Base-by-base conservation (phyloP, 2,113 vertebrate species). In the Nestor notabilis region DNA sequence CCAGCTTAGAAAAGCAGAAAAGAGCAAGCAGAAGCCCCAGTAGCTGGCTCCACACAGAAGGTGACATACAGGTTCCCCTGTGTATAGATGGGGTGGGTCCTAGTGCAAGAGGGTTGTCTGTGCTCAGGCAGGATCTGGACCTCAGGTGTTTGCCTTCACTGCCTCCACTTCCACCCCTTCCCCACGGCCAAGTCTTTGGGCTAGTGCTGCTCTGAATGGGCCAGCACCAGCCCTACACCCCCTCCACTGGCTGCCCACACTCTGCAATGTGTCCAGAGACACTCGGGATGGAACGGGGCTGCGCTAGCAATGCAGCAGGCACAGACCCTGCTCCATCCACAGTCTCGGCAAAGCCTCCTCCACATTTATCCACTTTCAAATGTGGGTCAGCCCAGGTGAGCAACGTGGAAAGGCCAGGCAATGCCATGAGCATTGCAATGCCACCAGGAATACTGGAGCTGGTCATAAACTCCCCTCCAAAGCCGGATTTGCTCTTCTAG, bases 201-300 rank as follows among this genome's bases (percentile, higher is more conserved):
- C 2, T 16, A 64, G 6, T 68, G 24, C 58, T 56, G 68, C 52
- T 90, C 63, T 4, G 1, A 37, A 87, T 1, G 1, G 5, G 28
- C 43, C 61, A 68, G 70, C 41, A 52, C 24, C 1, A 1, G 61
- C 63, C 66, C 56, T 66, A 68, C 1, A 2, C 3, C 21, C 33
- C 43, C 50, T 41, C 46, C n/a, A 17, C 68, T 56, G 10, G 18
- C 27, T 49, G 11, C 46, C 20, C 35, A 55, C 27, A 4, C 43
- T 3, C 2, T 46, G 33, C 52, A 29, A 15, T 21, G 35, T 47
- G 29, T 80, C 50, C 1, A 2, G 19, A 11, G 13, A 41, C 2
- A 21, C 27, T 0, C 0, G 56, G 27, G 25, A 15, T n/a, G 35
- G 11, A 5, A 13, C 0, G 4, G 25, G 56, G 39, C 69, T 13